These are phyloP conservation scores for Ditylenchus weischeri DNA, from an alignment of 2,888 invertebrate genomes.

Conservation along the genomic window DNA sequence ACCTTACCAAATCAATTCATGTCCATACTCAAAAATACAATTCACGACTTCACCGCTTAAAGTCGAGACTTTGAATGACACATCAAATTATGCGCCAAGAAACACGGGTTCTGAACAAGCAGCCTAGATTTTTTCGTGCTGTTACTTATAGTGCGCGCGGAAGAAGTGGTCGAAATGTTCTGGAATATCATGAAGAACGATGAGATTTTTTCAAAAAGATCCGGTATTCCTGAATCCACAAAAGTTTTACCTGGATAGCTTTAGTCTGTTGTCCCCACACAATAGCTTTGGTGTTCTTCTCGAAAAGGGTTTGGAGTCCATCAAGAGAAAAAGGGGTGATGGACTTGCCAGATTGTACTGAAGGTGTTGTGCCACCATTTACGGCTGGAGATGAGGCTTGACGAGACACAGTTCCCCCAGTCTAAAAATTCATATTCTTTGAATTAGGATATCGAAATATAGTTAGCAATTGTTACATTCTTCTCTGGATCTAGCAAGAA, in stretches of 20 bases:
- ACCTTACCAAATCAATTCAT: too few relatives aligned
- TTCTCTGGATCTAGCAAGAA: constrained; percentile 70
- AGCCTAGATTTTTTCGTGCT: too few relatives aligned
- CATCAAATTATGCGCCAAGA: too few relatives aligned
- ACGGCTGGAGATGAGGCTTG: constrained; percentile 1
- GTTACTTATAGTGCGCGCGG: too few relatives aligned
- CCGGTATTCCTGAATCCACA: background rate
- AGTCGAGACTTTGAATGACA: too few relatives aligned
- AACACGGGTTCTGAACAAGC: too few relatives aligned
- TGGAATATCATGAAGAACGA: too few relatives aligned
- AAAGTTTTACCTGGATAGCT: constrained; percentile 68
- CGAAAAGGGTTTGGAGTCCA: constrained; percentile 44
- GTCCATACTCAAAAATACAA: too few relatives aligned
- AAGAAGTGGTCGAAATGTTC: too few relatives aligned
- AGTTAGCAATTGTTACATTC: constrained; percentile 35
- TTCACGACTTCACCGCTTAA: too few relatives aligned
- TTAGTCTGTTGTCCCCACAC: constrained; percentile 99
- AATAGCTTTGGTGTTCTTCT: constrained; percentile 68
- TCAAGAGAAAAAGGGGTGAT: background rate
- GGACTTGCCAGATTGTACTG: background rate
- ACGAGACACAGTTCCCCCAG: constrained; percentile 10
- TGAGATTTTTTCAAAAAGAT: background rate
- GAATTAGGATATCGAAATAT: background rate
- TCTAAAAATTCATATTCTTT: background rate
- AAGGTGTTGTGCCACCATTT: constrained; percentile 12